Base-by-base conservation (phyloP, 2,888 invertebrate species). In the Cabera pusaria region DNA sequence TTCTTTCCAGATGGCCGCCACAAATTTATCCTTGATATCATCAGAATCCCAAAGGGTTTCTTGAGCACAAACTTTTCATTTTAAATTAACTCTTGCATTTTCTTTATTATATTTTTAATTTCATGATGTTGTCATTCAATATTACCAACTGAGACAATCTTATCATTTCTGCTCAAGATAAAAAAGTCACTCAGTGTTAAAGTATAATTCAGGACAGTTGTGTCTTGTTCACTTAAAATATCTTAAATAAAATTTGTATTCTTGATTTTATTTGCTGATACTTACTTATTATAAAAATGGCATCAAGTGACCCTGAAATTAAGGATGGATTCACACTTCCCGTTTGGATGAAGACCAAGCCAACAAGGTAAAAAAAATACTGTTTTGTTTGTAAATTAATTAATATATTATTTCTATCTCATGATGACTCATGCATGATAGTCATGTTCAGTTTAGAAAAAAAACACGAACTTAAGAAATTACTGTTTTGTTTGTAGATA, bases 331-430 rank as follows among this genome's bases (percentile, higher is more conserved):
- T 93, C 50, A 90, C 92, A 26, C 75, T 94, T 45, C 94, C 94
- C 1, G 91, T 92, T 62, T 95, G 94, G 94, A 94, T 94, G 93
- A 94, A 93, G 75, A 90, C 86, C 33, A 93, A 90, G 79, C 91
- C 92, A 52, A 82, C 74, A 36, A 92, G 91, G 88, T 88, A 50
- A 36, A 77, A 80, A 38, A 12, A 9, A 8, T 14, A 3, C 14
- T 4, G n/a, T n/a, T n/a, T n/a, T n/a, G n/a, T n/a, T n/a, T n/a
- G n/a, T n/a, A n/a, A n/a, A n/a, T n/a, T n/a, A n/a, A n/a, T n/a
- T n/a, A n/a, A n/a, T n/a, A n/a, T n/a, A n/a, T n/a, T n/a, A n/a
- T n/a, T n/a, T n/a, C n/a, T n/a, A n/a, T n/a, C n/a, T n/a, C n/a
- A n/a, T n/a, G n/a, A n/a, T n/a, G n/a, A n/a, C n/a, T n/a, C n/a